phyloP scores from a whole-genome alignment of 2,113 vertebrate genomes.

The Trachemys scripta region DNA sequence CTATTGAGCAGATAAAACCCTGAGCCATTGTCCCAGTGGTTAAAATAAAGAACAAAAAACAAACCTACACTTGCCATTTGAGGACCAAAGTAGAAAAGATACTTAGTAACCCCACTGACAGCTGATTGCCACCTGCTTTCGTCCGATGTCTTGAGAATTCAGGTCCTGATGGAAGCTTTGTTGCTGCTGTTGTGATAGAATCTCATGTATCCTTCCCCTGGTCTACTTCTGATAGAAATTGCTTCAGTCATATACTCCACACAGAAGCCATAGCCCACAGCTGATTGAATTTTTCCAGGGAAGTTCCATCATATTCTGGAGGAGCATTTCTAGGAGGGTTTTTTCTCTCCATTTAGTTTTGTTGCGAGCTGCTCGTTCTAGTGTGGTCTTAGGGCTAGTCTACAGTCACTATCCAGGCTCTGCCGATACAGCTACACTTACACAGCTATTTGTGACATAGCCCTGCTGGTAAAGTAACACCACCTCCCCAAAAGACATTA shows the following conservation, averaged over 20 bases:
- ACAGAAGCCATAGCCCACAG: background rate
- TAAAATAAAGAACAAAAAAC: constrained; percentile 4
- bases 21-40: background rate
- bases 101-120: background rate
- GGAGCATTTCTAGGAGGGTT: background rate
- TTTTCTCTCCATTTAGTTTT: background rate
- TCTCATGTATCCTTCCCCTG: background rate
- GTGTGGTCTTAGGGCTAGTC: background rate
- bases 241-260: background rate
- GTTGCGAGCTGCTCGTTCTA: background rate
- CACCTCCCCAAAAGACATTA: too few species aligned
- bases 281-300: background rate
- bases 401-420: background rate
- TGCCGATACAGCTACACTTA: background rate
- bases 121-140: background rate
- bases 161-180: background rate
- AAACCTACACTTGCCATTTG: constrained; percentile 52
- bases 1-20: background rate
- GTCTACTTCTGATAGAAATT: background rate
- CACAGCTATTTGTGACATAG: background rate
- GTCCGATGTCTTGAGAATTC: background rate
- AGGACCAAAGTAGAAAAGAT: background rate
- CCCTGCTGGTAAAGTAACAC: too few species aligned
- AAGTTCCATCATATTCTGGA: background rate
- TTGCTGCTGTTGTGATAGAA: background rate